phyloP scores from a whole-genome alignment of 2,113 vertebrate genomes.

The Isurus oxyrinchus region DNA sequence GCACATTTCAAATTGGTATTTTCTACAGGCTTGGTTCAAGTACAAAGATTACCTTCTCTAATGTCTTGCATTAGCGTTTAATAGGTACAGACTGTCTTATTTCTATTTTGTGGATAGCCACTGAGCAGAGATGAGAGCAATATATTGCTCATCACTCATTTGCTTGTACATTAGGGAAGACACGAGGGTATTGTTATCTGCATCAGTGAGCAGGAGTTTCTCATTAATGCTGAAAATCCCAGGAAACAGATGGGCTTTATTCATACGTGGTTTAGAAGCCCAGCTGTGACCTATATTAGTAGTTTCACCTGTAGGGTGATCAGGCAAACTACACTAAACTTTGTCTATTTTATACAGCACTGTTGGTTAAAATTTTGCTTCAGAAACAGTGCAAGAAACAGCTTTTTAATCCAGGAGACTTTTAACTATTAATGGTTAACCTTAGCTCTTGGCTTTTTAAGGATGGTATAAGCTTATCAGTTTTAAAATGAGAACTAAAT shows the following conservation, averaged over 20 bases:
- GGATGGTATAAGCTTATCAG: not conserved
- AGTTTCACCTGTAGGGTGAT: not conserved
- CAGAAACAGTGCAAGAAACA: not conserved
- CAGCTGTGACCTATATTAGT: conserved; percentile 3
- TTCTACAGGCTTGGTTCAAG: not conserved
- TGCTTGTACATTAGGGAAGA: not conserved
- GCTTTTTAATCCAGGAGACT: not conserved
- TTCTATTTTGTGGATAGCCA: not conserved
- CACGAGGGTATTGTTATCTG: conserved; percentile 11
- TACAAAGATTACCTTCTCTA: not conserved
- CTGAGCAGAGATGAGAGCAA: not conserved
- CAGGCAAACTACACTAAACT: not conserved
- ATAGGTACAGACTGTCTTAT: not conserved
- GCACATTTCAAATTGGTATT: not conserved
- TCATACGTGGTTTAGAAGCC: not conserved
- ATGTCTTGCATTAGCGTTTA: not conserved
- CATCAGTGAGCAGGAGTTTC: conserved; percentile 7
- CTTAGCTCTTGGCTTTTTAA: not conserved
- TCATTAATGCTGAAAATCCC: conserved; percentile 12
- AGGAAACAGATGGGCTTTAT: conserved; percentile 32
- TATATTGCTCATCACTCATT: conserved; percentile 5
- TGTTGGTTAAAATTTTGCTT: not conserved
- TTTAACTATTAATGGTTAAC: not conserved
- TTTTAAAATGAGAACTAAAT: not conserved
- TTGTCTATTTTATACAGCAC: not conserved